Percentiles rank a stretch among this genome's conserved stretches.
phyloP scores from a whole-genome alignment of 2,113 vertebrate genomes.

The Cyanoliseus patagonus region DNA sequence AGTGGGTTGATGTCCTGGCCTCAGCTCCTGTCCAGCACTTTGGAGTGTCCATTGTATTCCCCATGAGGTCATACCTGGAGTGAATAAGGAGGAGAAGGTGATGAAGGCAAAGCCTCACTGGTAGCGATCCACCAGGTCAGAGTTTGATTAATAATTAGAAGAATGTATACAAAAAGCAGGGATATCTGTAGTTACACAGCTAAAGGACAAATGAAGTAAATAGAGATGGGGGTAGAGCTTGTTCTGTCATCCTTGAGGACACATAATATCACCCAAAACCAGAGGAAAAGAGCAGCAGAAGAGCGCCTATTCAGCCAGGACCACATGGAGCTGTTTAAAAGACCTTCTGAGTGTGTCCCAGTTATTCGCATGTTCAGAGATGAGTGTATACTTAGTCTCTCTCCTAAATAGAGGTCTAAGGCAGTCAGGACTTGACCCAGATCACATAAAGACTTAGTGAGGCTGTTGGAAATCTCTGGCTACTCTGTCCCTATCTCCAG shows the following conservation, averaged over 20 bases:
- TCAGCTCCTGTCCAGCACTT: not conserved
- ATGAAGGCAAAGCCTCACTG: not conserved
- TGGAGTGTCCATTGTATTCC: not conserved
- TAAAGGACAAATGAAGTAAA: not conserved
- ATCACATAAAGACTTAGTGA: not conserved
- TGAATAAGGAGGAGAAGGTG: not conserved
- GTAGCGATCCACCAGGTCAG: not conserved
- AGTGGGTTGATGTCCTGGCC: not conserved
- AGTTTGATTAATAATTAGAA: not conserved
- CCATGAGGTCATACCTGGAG: not conserved
- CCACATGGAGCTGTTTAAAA: not conserved
- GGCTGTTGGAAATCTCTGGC: not conserved
- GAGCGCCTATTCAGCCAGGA: not conserved
- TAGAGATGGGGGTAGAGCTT: not conserved
- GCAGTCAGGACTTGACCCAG: conserved; percentile 3
- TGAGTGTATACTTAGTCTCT: not conserved
- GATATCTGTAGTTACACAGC: not conserved
- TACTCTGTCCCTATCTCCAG: not conserved
- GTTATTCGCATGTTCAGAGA: not conserved
- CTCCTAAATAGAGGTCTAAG: not conserved
- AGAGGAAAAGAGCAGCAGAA: not conserved
- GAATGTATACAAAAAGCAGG: not conserved
- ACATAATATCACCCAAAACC: not conserved
- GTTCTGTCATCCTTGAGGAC: not conserved
- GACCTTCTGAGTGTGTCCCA: not conserved